Percentiles rank a stretch among this genome's conserved stretches.
Conservation (phyloP, 2,797 vertebrate species). For the Enteromius unitaeniatus region DNA sequence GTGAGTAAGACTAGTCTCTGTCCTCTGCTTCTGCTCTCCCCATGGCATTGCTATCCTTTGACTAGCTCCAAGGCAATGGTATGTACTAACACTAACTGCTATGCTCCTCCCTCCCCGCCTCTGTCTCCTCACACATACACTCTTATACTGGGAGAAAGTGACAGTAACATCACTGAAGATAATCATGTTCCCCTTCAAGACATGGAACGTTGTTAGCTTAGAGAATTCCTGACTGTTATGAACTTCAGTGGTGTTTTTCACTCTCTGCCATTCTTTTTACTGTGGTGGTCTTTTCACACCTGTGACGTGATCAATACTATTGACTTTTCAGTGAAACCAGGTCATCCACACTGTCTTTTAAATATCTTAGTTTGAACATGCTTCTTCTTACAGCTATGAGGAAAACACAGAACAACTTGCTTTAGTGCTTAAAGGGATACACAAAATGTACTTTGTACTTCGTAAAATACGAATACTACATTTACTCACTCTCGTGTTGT, state of each 20-base stretch:
- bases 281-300: not conserved
- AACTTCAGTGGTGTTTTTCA: slow-evolving; percentile 57
- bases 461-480: not conserved
- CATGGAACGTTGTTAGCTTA: not conserved
- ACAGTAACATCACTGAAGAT: slow-evolving; percentile 55
- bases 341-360: not conserved
- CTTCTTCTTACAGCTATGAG: slow-evolving; percentile 19
- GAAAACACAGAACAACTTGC: not conserved
- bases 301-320: slow-evolving; percentile 23
- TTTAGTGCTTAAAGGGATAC: not conserved
- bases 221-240: not conserved
- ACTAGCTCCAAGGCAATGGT: slow-evolving; percentile 94
- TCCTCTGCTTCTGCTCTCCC: slow-evolving; percentile 76
- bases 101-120: slow-evolving; percentile 69
- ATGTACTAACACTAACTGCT: slow-evolving; percentile 87
- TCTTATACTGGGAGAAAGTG: slow-evolving; percentile 72
- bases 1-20: slow-evolving; percentile 96
- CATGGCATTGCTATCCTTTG: slow-evolving; percentile 88
- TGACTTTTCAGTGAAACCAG: slow-evolving; percentile 17
- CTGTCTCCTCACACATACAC: slow-evolving; percentile 67
- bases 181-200: not conserved
- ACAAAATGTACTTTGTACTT: not conserved
- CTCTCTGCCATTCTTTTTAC: slow-evolving; percentile 64
- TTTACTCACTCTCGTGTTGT: not conserved
- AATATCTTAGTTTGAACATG: slow-evolving; percentile 2